A percentile compares a stretch with the other conserved stretches of the same genome.
Conservation (phyloP, 2,888 invertebrate species). For the Drosophila longiperda region DNA sequence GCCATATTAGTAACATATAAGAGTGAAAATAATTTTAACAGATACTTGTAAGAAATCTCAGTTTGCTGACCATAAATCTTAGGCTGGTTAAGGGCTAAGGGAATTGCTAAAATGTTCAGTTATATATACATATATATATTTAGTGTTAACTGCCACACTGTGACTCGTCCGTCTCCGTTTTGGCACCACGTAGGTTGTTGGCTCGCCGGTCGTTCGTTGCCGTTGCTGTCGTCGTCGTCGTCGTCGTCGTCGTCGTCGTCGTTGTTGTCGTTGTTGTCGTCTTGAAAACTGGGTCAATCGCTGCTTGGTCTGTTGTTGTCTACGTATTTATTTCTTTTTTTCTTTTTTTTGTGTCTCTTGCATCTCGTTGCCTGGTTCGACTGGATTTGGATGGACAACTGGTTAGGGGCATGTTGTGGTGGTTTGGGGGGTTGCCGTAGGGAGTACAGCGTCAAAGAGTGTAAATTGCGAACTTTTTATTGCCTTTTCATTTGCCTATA, state of each 20-base stretch:
- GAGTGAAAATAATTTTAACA: background rate
- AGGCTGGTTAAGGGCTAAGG: background rate
- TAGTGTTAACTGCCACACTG: slow-evolving; percentile 30
- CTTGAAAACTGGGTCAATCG: slow-evolving; percentile 84
- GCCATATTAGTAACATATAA: background rate
- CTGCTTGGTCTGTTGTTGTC: slow-evolving; percentile 69
- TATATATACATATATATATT: background rate
- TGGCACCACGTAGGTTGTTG: slow-evolving; percentile 71
- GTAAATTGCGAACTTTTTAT: slow-evolving; percentile 70
- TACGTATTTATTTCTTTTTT: slow-evolving; percentile 59
- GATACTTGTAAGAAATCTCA: background rate
- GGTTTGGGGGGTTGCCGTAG: slow-evolving; percentile 7
- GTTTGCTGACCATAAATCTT: background rate
- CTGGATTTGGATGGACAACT: slow-evolving; percentile 72
- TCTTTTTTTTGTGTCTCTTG: slow-evolving; percentile 51
- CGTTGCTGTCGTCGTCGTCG: slow-evolving; percentile 25
- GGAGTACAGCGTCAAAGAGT: slow-evolving; percentile 54
- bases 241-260: slow-evolving; percentile 6
- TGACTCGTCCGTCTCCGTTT: slow-evolving; percentile 52
- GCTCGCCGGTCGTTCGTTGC: slow-evolving; percentile 70
- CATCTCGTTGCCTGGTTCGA: slow-evolving; percentile 70
- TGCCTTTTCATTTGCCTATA: slow-evolving; percentile 72
- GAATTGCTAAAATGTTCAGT: background rate
- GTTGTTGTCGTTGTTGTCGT: slow-evolving; percentile 69
- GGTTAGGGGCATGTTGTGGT: slow-evolving; percentile 27